Evolutionary conservation across 2,797 vertebrate genomes (phyloP).

Genomic region (Bradypodion ventrale): DNA sequence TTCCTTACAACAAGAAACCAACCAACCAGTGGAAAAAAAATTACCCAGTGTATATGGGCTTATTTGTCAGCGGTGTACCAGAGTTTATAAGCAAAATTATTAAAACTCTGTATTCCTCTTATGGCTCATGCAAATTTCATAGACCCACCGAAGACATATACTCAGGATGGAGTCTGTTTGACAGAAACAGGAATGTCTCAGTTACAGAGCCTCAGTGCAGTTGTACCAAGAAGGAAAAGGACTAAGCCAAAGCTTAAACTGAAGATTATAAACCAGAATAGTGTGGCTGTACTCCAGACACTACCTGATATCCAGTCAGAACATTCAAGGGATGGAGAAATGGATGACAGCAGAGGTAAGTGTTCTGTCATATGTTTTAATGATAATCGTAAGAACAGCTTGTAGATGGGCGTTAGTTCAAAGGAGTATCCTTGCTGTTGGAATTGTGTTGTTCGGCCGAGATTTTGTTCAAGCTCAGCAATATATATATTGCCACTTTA

Average conservation of each 20-base stretch:
- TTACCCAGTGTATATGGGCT: not conserved
- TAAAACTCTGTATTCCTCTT: conserved; percentile 61
- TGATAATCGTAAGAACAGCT: not conserved
- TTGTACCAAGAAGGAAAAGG: conserved; percentile 89
- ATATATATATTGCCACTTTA: no score
- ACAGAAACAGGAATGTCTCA: conserved; percentile 96
- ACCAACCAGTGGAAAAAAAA: conserved; percentile 12
- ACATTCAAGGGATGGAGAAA: conserved; percentile 90
- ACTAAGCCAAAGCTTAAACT: conserved; percentile 97
- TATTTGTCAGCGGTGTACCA: no score
- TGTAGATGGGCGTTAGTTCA: not conserved
- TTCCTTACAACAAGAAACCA: conserved; percentile 30
- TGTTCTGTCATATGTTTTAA: conserved; percentile 46
- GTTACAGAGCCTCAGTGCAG: conserved; percentile 93
- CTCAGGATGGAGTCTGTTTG: conserved; percentile 97
- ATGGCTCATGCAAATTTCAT: conserved; percentile 67
- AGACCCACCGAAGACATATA: conserved; percentile 96
- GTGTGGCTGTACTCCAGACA: conserved; percentile 95
- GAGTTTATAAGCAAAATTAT: conserved; percentile 33
- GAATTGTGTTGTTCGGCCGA: not conserved
- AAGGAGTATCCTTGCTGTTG: not conserved
- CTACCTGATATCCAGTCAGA: conserved; percentile 90
- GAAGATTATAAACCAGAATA: conserved; percentile 99
- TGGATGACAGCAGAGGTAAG: conserved; percentile 92
- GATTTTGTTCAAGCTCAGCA: no score